Base-by-base conservation (phyloP, 2,113 vertebrate species). In the Paratilapia polleni region DNA sequence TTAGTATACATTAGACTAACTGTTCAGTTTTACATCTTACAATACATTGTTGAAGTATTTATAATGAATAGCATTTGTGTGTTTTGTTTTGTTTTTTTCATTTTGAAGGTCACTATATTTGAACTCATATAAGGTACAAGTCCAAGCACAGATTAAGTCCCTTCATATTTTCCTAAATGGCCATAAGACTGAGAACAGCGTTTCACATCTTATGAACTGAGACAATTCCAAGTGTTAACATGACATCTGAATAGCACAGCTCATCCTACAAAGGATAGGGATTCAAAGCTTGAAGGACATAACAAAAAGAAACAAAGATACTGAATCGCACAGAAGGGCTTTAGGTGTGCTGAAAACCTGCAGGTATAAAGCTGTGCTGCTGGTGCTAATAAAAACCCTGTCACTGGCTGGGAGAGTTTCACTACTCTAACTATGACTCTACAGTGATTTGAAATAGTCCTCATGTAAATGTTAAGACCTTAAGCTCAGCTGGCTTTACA, bases 381-480 rank as follows among this genome's bases (percentile, higher is more conserved):
- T 57, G 24, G 10, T 17, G 14, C 52, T 66, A 38, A 74, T 77
- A 80, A 74, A 88, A 68, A 77, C 19, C 22, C 58, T 76, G 36
- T 79, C 43, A 56, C 26, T 57, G 38, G 34, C n/a, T 62, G 28
- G 19, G 1, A 84, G 74, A 62, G 5, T 54, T 80, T 81, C 19
- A 76, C 31, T 34, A 60, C 62, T 34, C 28, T 41, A 52, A 66
- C 62, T 24, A 77, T 34, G 60, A 59, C 73, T 88, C 28, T 19
- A 52, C 22, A 1, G 56, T 54, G 61, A 85, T 47, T 52, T 49
- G 38, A 77, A 28, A 62, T 68, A 60, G 60, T 80, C 81, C 41
- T 83, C 17, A 36, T 20, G 17, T 68, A 83, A 85, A 81, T 80
- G 74, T 82, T 84, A 82, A 87, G 56, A 86, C 87, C 49, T 85